Evolutionary conservation across 2,888 invertebrate species (phyloP).

Genomic region (Rhagonycha lutea): DNA sequence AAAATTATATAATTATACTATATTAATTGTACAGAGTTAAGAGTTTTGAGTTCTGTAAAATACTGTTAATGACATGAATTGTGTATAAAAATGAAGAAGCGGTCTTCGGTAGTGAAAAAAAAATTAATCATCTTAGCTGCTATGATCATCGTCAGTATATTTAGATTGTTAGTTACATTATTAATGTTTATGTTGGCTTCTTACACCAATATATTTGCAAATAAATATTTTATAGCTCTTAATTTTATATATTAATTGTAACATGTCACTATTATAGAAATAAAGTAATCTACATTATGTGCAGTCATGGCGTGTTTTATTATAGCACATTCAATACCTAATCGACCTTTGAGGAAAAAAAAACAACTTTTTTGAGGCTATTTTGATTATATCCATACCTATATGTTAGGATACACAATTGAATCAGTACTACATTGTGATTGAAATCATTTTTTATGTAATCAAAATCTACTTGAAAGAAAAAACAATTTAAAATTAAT

Average conservation of each 20-base stretch:
- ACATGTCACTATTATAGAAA: constrained; percentile 9
- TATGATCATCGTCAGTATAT: constrained; percentile 2
- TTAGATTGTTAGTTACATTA: constrained; percentile 2
- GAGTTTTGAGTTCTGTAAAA: constrained; percentile 9
- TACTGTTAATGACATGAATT: constrained; percentile 5
- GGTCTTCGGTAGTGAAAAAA: background rate
- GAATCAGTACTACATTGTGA: too few species aligned
- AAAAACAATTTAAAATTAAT: too few species aligned
- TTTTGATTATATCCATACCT: too few species aligned
- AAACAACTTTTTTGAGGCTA: too few species aligned
- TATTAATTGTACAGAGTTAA: constrained; percentile 11
- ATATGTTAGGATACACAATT: too few species aligned
- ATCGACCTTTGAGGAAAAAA: too few species aligned
- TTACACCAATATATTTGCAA: constrained; percentile 4
- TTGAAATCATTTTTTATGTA: too few species aligned
- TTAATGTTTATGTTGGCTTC: constrained; percentile 10
- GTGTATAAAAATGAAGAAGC: background rate
- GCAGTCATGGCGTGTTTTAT: background rate
- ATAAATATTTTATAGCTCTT: constrained; percentile 3
- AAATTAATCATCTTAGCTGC: background rate
- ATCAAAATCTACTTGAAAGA: too few species aligned
- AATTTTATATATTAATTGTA: constrained; percentile 11
- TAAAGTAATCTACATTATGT: constrained; percentile 4
- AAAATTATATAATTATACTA: constrained; percentile 1
- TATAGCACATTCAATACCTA: background rate